Conservation (phyloP, 2,888 invertebrate species). For the Drosophila rellima region DNA sequence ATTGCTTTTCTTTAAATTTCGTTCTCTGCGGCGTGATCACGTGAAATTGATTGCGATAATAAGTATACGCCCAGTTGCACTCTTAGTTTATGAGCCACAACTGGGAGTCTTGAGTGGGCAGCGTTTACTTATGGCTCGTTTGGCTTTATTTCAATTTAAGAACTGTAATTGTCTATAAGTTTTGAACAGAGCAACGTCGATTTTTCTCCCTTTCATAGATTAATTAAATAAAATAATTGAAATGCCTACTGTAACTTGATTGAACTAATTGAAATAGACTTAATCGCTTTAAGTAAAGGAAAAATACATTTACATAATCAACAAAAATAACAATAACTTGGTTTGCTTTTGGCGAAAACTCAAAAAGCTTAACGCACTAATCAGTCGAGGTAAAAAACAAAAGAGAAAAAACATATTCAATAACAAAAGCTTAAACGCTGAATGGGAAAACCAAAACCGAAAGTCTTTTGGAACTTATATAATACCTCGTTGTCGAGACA, state of each 20-base stretch:
- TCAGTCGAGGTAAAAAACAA: constrained; percentile 31
- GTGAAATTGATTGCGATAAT: constrained; percentile 66
- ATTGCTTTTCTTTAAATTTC: background rate
- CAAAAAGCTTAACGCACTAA: constrained; percentile 67
- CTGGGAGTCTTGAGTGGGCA: constrained; percentile 17
- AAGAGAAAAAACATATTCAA: constrained; percentile 47
- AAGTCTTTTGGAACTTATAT: constrained; percentile 54
- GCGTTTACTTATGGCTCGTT: constrained; percentile 10
- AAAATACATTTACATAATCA: constrained; percentile 63
- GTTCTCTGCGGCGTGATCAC: constrained; percentile 48
- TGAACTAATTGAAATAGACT: constrained; percentile 27
- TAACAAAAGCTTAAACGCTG: constrained; percentile 60
- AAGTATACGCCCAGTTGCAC: constrained; percentile 64
- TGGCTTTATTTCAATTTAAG: background rate
- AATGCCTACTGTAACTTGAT: background rate
- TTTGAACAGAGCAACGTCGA: background rate
- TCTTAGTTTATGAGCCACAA: constrained; percentile 29
- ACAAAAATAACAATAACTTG: constrained; percentile 39
- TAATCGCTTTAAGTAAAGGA: constrained; percentile 13
- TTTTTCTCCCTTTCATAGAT: background rate
- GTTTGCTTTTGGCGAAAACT: constrained; percentile 49
- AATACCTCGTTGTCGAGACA: constrained; percentile 30
- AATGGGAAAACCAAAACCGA: constrained; percentile 55
- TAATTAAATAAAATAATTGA: constrained; percentile 8
- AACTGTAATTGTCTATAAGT: constrained; percentile 9